Conservation (phyloP, 2,888 invertebrate genomes). For the Rotaria magnacalcarata region DNA sequence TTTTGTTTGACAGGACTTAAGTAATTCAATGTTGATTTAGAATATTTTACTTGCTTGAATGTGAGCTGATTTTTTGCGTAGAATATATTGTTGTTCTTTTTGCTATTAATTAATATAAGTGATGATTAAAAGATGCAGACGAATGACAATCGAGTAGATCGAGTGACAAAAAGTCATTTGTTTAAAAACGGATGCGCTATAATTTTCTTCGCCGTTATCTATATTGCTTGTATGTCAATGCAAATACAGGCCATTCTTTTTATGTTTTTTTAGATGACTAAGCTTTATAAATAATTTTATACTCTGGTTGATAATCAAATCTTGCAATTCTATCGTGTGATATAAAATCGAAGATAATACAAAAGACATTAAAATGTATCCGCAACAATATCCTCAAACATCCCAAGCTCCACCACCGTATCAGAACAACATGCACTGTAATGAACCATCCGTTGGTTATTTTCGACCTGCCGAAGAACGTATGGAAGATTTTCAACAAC, state of each 20-base stretch:
- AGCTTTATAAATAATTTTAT: not conserved
- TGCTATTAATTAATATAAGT: not conserved
- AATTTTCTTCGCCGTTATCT: not conserved
- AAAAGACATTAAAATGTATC: not conserved
- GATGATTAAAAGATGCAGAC: not conserved
- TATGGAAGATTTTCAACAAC: constrained; percentile 2
- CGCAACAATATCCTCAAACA: not conserved
- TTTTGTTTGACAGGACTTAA: not conserved
- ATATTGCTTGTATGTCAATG: not conserved
- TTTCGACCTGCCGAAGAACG: constrained; percentile 4
- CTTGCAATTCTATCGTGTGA: not conserved
- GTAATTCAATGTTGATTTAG: not conserved
- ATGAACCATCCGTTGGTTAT: not conserved
- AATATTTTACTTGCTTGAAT: not conserved
- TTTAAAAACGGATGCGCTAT: not conserved
- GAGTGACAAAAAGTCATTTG: not conserved
- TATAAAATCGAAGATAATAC: not conserved
- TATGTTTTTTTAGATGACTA: not conserved
- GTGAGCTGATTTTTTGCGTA: not conserved
- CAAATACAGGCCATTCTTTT: not conserved
- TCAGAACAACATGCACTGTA: not conserved
- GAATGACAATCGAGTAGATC: not conserved
- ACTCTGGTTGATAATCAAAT: not conserved
- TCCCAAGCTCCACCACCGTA: not conserved
- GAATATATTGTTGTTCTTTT: not conserved